phyloP scores from a whole-genome alignment of 2,888 invertebrate species.

The Watsonalla binaria region DNA sequence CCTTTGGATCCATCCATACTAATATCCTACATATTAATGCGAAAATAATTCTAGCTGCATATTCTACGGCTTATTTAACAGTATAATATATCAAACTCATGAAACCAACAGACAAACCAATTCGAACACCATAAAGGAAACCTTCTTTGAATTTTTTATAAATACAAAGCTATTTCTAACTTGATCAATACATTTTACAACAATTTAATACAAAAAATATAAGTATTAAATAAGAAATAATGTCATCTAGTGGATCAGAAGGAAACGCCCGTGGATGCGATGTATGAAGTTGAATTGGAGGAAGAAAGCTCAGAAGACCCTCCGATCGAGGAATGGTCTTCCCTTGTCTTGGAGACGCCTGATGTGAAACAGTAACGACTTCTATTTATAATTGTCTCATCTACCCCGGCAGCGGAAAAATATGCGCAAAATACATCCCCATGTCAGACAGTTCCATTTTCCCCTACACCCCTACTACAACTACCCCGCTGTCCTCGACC shows the following conservation, averaged over 20 bases:
- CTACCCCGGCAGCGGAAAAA: conserved; percentile 47
- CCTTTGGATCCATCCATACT: conserved; percentile 3
- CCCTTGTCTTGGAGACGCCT: conserved; percentile 29
- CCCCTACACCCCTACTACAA: conserved; percentile 48
- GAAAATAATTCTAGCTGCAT: too few species aligned
- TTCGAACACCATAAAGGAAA: too few species aligned
- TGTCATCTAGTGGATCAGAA: conserved; percentile 4
- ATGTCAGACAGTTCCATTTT: conserved; percentile 50
- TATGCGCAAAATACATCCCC: conserved; percentile 48
- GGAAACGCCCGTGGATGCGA: conserved; percentile 1
- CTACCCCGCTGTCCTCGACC: conserved; percentile 56
- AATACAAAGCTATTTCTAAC: too few species aligned
- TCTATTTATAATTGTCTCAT: conserved; percentile 37
- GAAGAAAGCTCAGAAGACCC: conserved; percentile 45
- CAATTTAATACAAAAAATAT: too few species aligned
- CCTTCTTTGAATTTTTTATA: too few species aligned
- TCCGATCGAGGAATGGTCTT: conserved; percentile 58
- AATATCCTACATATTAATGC: conserved; percentile 3
- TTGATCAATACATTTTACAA: too few species aligned
- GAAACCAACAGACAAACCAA: too few species aligned
- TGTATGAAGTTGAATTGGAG: conserved; percentile 20
- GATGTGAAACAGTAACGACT: conserved; percentile 36
- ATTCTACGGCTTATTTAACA: too few species aligned
- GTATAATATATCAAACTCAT: too few species aligned
- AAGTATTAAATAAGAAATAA: too few species aligned